phyloP scores from a whole-genome alignment of 2,113 vertebrate species.

The Microtus montanus region DNA sequence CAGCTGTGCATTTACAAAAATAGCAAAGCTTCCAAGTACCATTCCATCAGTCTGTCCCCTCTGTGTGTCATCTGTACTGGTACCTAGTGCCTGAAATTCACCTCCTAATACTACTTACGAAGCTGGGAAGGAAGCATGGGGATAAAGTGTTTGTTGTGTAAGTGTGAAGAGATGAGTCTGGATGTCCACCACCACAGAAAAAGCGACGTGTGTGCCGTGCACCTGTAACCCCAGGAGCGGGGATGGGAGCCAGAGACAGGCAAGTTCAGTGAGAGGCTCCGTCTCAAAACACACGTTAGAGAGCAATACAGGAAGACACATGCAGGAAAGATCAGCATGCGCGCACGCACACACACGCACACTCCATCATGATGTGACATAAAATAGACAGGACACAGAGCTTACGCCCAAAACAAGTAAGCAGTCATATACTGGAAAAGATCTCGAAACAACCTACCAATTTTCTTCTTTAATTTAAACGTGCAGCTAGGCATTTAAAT shows the following conservation, averaged over 20 bases:
- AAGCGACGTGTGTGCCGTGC: background rate
- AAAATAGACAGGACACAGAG: background rate
- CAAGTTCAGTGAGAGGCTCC: background rate
- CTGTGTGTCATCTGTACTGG: background rate
- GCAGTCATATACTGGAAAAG: background rate
- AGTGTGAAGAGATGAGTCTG: background rate
- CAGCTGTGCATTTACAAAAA: background rate
- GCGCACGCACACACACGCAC: background rate
- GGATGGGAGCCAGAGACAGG: background rate
- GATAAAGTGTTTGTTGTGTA: background rate
- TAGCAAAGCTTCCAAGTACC: background rate
- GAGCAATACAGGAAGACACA: background rate
- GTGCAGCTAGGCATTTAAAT: background rate
- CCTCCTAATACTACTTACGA: background rate
- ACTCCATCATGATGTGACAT: background rate
- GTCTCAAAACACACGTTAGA: background rate
- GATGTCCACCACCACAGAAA: background rate
- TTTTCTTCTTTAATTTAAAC: slow-evolving; percentile 21
- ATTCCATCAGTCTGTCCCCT: background rate
- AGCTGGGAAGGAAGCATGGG: background rate
- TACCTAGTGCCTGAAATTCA: background rate
- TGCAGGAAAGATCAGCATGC: background rate
- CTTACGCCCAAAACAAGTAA: background rate
- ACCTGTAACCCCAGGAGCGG: too few relatives aligned
- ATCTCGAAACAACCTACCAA: background rate